A percentile compares a stretch with the other conserved stretches of the same genome.
phyloP scores from a whole-genome alignment of 2,797 vertebrate species.

The Poeciliopsis infans region DNA sequence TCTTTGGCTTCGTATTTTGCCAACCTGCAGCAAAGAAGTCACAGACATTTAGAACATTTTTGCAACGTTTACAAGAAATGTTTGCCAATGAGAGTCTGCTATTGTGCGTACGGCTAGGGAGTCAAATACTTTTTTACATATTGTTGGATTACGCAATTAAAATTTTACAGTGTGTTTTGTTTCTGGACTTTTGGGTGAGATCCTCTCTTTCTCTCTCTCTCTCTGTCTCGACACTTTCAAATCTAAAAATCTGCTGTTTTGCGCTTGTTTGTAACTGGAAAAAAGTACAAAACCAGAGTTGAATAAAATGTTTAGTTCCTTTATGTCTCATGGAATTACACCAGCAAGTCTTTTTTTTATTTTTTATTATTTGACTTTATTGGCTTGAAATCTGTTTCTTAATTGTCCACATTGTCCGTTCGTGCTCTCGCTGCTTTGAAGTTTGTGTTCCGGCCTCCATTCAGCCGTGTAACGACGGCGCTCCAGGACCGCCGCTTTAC shows the following conservation, averaged over 20 bases:
- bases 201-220: background rate
- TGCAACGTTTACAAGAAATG: background rate
- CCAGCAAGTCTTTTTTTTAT: too few species aligned
- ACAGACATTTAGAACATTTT: background rate
- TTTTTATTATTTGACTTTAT: too few species aligned
- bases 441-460: background rate
- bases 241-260: background rate
- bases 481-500: conserved; percentile 29
- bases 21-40: background rate
- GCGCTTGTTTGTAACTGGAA: background rate
- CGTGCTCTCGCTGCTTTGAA: background rate
- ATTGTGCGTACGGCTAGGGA: background rate
- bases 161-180: background rate
- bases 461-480: conserved; percentile 4
- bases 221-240: too few species aligned
- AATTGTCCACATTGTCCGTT: background rate
- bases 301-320: background rate
- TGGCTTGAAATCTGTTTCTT: background rate
- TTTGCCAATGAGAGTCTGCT: background rate
- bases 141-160: background rate
- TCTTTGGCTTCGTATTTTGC: background rate
- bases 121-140: background rate
- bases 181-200: background rate
- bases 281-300: background rate
- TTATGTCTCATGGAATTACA: background rate